Conservation (phyloP, 2,113 vertebrate species). For the Toxostoma redivivum region DNA sequence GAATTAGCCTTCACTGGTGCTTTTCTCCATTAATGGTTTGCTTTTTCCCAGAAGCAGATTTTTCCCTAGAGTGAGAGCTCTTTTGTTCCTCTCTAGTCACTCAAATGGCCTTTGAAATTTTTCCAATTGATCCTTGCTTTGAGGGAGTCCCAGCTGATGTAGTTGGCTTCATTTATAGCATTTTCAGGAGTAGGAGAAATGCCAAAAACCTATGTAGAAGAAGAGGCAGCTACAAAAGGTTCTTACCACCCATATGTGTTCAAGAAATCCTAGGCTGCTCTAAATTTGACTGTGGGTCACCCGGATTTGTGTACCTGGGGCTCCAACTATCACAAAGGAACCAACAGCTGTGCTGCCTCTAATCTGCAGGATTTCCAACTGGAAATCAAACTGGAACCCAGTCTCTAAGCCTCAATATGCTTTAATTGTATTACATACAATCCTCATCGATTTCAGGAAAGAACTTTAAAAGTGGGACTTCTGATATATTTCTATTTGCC, state of each 20-base stretch:
- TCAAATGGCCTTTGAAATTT: slow-evolving; percentile 33
- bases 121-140: slow-evolving; percentile 50
- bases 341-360: neutral
- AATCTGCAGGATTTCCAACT: neutral
- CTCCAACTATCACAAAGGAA: neutral
- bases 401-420: neutral
- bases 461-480: neutral
- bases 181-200: slow-evolving; percentile 13
- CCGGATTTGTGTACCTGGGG: neutral
- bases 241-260: neutral
- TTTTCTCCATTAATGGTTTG: neutral
- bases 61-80: neutral
- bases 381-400: neutral
- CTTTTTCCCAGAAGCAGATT: neutral
- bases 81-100: slow-evolving; percentile 11
- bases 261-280: neutral
- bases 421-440: neutral
- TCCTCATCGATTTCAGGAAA: neutral
- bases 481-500: neutral
- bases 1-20: neutral
- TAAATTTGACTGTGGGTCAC: neutral
- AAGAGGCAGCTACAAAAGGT: neutral
- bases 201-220: slow-evolving; percentile 30
- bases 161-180: slow-evolving; percentile 24
- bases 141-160: slow-evolving; percentile 38